Evolutionary conservation across 1,140 invertebrate genomes (phyloP), one percentile per base, ranked within the genome.

Genomic region (Brachionus angularis): DNA sequence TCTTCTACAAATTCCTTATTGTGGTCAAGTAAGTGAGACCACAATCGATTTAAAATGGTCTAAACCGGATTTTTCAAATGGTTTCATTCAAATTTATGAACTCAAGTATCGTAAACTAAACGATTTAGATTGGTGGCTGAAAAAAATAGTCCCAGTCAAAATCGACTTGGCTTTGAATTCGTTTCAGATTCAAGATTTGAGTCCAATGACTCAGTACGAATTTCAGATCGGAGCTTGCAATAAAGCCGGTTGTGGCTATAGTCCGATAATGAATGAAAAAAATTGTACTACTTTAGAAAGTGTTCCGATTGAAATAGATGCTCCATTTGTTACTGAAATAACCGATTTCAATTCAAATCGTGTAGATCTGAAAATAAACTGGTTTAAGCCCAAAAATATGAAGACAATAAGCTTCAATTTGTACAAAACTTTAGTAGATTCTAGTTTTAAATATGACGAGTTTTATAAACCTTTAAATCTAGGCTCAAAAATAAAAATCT

Each of bases 71-170:
- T 0, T 47, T 4, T 12, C 3, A 27, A 67, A 49, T 5, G 39
- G 39, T 42, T 16, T 25, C 12, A 47, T 67, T 5, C 12, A 29
- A 7, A 16, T 21, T 12, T 46, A 18, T 50, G 25, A 25, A 1
- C 0, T 67, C 5, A 67, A 67, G 14, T 47, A 67, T 42, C 62
- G 62, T 14, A n/a, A n/a, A n/a, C n/a, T n/a, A n/a, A n/a, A n/a
- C n/a, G n/a, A n/a, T 16, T 42, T 42, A 42, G 39, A 10, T 42
- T 16, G 39, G 39, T 10, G 10, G 10, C 10, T 10, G 16, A 42
- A 10, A 16, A 42, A 16, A 42, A 10, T 16, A 10, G 39, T 10
- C 10, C 10, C 39, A 42, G 16, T 10, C 39, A 42, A 16, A 10
- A 42, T 10, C 10, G 10, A 10, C 39, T 42, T 42, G 10, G 10